Percentiles rank a stretch among this genome's conserved stretches.
Conservation (phyloP, 2,113 vertebrate genomes). For the Oreochromis niloticus region DNA sequence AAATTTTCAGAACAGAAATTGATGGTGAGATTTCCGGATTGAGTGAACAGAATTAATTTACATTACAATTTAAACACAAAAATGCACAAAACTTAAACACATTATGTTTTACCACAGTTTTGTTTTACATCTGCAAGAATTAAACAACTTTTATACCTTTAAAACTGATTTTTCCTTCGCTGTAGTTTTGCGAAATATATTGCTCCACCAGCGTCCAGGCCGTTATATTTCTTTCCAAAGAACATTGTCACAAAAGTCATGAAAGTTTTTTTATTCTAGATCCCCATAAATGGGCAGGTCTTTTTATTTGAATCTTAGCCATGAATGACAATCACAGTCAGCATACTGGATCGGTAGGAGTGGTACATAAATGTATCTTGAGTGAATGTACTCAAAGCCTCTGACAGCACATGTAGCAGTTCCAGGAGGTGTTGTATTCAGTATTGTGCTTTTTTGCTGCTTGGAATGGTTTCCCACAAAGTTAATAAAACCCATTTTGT, state of each 20-base stretch:
- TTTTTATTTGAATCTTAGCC: neutral
- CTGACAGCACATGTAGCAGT: neutral
- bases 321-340: neutral
- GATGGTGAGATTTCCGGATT: neutral
- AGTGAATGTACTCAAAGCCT: neutral
- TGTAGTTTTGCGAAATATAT: neutral
- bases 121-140: neutral
- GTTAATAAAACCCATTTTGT: neutral
- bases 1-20: neutral
- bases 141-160: neutral
- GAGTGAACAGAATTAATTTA: neutral
- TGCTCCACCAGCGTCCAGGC: neutral
- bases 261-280: neutral
- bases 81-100: neutral
- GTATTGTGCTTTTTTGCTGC: neutral
- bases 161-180: fast-evolving
- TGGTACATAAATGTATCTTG: neutral
- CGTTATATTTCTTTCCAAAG: neutral
- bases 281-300: fast-evolving
- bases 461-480: neutral
- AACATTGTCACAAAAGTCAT: fast-evolving
- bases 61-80: neutral
- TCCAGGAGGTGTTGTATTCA: neutral
- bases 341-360: fast-evolving
- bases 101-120: neutral